phyloP scores from a whole-genome alignment of 2,113 vertebrate genomes.

The Amazona guildingii region DNA sequence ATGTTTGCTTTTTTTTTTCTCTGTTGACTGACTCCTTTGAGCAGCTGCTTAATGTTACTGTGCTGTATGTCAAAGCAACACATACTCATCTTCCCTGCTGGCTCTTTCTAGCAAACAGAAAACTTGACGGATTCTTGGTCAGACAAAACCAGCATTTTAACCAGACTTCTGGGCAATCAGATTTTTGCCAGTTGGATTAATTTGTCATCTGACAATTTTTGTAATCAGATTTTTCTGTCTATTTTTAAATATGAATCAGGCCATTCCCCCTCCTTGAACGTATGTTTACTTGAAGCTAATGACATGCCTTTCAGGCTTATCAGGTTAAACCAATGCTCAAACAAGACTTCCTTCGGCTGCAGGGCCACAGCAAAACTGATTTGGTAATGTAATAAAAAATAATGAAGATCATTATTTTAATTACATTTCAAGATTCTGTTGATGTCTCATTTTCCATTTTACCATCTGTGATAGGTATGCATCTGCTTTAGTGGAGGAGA shows the following conservation, averaged over 20 bases:
- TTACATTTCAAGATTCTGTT: not conserved
- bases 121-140: not conserved
- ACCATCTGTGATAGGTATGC: not conserved
- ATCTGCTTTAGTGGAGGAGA: not conserved
- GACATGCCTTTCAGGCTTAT: constrained; percentile 3
- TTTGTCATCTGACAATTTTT: constrained; percentile 12
- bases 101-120: not conserved
- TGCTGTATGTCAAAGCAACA: not conserved
- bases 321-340: constrained; percentile 23
- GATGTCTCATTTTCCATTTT: not conserved
- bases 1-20: not conserved
- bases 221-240: constrained; percentile 16
- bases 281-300: not conserved
- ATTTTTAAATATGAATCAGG: not conserved
- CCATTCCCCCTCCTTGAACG: not conserved
- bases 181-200: constrained; percentile 36
- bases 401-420: constrained; percentile 1
- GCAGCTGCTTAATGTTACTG: not conserved
- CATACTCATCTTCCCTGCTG: not conserved
- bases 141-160: constrained; percentile 4
- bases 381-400: constrained; percentile 9
- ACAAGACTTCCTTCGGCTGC: constrained; percentile 14
- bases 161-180: constrained; percentile 8
- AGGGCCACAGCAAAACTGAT: not conserved
- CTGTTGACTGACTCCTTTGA: not conserved